phyloP scores from a whole-genome alignment of 1,140 invertebrate genomes.

The Diorhabda carinulata region DNA sequence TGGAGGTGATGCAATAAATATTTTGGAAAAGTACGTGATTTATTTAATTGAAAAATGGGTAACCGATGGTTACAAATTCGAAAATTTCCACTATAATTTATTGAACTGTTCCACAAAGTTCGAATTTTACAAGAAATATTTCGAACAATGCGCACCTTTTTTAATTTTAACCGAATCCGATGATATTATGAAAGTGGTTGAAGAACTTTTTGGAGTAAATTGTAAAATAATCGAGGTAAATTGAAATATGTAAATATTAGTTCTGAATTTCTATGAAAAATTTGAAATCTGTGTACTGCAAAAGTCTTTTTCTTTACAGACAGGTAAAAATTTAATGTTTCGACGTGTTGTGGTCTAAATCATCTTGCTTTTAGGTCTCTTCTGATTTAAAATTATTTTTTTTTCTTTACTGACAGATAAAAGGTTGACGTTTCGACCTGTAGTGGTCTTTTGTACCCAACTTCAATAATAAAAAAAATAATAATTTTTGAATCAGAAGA shows the following conservation, averaged over 20 bases:
- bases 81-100: slow-evolving; percentile 44
- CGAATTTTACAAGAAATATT: slow-evolving; percentile 48
- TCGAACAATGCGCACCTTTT: slow-evolving; percentile 44
- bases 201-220: slow-evolving; percentile 38
- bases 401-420: too few relatives aligned
- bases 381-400: too few relatives aligned
- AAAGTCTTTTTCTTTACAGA: too few relatives aligned
- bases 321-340: too few relatives aligned
- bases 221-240: slow-evolving; percentile 42
- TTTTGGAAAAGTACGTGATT: slow-evolving; percentile 48
- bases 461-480: too few relatives aligned
- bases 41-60: slow-evolving; percentile 39
- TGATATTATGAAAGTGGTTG: slow-evolving; percentile 28
- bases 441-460: too few relatives aligned
- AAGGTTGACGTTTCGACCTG: too few relatives aligned
- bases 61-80: slow-evolving; percentile 22
- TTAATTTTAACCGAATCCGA: slow-evolving; percentile 41
- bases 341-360: too few relatives aligned
- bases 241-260: not conserved
- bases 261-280: too few relatives aligned
- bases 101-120: slow-evolving; percentile 39
- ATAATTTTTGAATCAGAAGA: too few relatives aligned
- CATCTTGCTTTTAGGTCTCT: too few relatives aligned
- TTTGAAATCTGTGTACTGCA: too few relatives aligned
- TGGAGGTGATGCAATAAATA: slow-evolving; percentile 27